A percentile compares a stretch with the other conserved stretches of the same genome.
These are phyloP conservation scores for Chunga burmeisteri DNA, from an alignment of 2,113 vertebrate genomes.

Conservation along the genomic window DNA sequence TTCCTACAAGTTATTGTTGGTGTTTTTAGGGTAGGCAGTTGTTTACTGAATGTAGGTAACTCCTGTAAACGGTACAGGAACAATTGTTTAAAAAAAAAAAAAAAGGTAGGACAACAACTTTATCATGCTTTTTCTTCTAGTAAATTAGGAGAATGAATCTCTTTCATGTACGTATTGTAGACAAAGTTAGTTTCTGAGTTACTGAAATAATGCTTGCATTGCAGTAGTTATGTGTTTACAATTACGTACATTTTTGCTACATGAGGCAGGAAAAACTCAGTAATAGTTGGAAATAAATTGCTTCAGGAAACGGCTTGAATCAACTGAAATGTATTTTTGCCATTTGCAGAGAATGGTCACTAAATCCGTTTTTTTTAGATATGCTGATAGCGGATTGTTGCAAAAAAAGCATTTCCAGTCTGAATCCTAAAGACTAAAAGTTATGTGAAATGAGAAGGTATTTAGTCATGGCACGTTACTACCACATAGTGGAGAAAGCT, in stretches of 20 bases:
- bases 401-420: not conserved
- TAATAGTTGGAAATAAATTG: not conserved
- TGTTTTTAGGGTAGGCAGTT: not conserved
- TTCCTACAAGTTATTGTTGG: not conserved
- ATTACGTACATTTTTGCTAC: not conserved
- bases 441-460: not conserved
- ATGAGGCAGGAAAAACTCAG: not conserved
- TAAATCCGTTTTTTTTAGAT: not conserved
- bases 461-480: not conserved
- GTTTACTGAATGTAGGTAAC: not conserved
- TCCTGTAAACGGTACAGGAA: not conserved
- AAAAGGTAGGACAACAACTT: not conserved
- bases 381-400: not conserved
- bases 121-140: not conserved
- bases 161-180: not conserved
- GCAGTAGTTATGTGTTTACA: not conserved
- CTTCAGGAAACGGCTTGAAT: not conserved
- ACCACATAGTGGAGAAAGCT: conserved; percentile 18
- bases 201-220: not conserved
- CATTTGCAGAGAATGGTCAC: not conserved
- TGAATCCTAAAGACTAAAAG: not conserved
- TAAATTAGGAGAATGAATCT: not conserved
- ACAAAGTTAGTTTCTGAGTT: not conserved
- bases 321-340: not conserved
- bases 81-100: not conserved